Conservation (phyloP, 2,797 vertebrate species). For the Anguilla anguilla region DNA sequence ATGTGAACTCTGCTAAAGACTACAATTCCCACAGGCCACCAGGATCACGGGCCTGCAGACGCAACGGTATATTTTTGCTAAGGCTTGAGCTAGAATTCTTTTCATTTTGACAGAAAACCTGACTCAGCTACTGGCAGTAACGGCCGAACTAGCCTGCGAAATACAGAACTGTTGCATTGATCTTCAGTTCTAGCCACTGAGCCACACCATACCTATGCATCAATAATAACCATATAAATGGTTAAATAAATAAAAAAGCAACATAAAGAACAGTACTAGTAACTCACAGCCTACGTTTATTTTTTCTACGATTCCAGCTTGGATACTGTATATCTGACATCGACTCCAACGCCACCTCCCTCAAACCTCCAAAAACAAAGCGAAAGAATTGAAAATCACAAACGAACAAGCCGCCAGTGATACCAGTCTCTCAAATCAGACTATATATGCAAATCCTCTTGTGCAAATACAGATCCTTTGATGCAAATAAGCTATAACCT, state of each 20-base stretch:
- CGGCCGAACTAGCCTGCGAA: background rate
- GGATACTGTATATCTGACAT: background rate
- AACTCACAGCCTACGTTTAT: background rate
- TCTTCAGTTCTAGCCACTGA: background rate
- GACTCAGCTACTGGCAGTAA: background rate
- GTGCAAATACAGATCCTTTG: background rate
- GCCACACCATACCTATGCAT: background rate
- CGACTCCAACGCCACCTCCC: background rate
- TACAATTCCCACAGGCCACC: background rate
- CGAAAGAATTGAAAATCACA: background rate
- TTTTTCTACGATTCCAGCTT: background rate
- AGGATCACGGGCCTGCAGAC: background rate
- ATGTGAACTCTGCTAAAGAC: slow-evolving; percentile 31
- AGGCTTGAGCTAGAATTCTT: background rate
- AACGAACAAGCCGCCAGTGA: background rate
- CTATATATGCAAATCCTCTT: background rate
- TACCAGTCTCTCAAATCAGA: background rate
- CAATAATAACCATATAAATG: background rate
- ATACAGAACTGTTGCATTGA: background rate
- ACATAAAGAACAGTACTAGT: background rate
- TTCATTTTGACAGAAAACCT: background rate
- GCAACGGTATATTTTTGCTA: background rate
- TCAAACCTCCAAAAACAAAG: background rate
- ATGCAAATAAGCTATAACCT: background rate
- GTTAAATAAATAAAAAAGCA: background rate